These are phyloP conservation scores for Drosophila malerkotliana DNA, from an alignment of 1,140 invertebrate genomes.

Conservation along the genomic window DNA sequence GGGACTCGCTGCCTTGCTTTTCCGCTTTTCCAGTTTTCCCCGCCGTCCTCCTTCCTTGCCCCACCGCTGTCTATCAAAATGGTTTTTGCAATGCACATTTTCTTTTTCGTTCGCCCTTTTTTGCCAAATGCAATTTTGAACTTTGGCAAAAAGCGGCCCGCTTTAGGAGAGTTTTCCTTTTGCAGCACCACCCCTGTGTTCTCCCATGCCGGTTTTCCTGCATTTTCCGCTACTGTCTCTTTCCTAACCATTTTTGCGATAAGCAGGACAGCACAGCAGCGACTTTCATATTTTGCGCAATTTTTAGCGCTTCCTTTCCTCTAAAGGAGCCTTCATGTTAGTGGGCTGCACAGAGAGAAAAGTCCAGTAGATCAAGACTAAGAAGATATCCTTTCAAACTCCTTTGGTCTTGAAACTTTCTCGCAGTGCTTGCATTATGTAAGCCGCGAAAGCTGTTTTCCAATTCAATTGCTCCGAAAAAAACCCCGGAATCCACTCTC, in stretches of 20 bases:
- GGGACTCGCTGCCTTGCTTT: slow-evolving; percentile 7
- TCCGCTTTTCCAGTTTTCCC: neutral
- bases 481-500: slow-evolving; percentile 40
- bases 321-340: slow-evolving; percentile 16
- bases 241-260: slow-evolving; percentile 48
- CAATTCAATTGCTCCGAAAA: slow-evolving; percentile 62
- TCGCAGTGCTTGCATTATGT: slow-evolving; percentile 41
- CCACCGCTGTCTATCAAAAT: slow-evolving; percentile 57
- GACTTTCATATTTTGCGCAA: slow-evolving; percentile 61
- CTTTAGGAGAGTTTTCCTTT: slow-evolving; percentile 27
- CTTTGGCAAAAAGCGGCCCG: slow-evolving; percentile 51
- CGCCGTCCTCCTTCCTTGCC: too few species aligned
- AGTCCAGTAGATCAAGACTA: neutral
- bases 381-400: neutral
- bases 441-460: slow-evolving; percentile 59
- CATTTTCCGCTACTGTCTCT: neutral
- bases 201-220: neutral
- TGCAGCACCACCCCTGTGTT: neutral
- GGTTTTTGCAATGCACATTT: slow-evolving; percentile 58
- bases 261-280: slow-evolving; percentile 44
- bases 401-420: neutral
- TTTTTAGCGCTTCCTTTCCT: slow-evolving; percentile 37
- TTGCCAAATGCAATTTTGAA: slow-evolving; percentile 71
- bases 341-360: slow-evolving; percentile 8
- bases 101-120: slow-evolving; percentile 36